Percentiles rank a stretch among this genome's conserved stretches.
Conservation (phyloP, 1,140 invertebrate species). For the Cotesia typhae region DNA sequence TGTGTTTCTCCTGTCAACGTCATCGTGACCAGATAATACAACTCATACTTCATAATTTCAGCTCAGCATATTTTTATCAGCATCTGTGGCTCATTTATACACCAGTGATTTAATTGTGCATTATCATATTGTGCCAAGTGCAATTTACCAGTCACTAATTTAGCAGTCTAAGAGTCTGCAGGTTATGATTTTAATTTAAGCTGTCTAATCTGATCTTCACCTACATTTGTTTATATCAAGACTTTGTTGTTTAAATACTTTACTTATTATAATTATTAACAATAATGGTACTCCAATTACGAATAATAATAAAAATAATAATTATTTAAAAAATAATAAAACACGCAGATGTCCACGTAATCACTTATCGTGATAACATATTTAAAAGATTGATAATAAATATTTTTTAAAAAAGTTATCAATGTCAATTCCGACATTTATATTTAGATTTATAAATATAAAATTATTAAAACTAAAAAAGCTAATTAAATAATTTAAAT, state of each 20-base stretch:
- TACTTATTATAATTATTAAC: too few species aligned
- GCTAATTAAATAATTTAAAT: neutral
- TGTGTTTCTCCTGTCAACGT: slow-evolving; percentile 52
- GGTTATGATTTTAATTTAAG: neutral
- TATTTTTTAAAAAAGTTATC: neutral
- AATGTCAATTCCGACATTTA: too few species aligned
- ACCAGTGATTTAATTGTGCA: neutral
- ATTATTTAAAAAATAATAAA: too few species aligned
- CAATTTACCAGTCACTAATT: slow-evolving; percentile 4
- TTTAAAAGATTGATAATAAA: too few species aligned
- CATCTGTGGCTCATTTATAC: neutral
- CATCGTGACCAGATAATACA: slow-evolving; percentile 39
- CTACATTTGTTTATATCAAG: neutral
- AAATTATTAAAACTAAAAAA: too few species aligned
- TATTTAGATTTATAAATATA: too few species aligned
- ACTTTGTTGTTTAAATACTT: too few species aligned
- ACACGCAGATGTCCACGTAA: too few species aligned
- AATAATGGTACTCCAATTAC: too few species aligned
- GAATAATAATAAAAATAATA: too few species aligned
- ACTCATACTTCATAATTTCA: neutral
- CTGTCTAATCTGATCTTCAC: neutral
- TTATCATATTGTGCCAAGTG: slow-evolving; percentile 6
- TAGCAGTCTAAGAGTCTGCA: neutral
- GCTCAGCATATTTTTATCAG: slow-evolving; percentile 33
- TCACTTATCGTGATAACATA: too few species aligned